Conservation (phyloP, 2,888 invertebrate genomes). For the Erannis defoliaria region DNA sequence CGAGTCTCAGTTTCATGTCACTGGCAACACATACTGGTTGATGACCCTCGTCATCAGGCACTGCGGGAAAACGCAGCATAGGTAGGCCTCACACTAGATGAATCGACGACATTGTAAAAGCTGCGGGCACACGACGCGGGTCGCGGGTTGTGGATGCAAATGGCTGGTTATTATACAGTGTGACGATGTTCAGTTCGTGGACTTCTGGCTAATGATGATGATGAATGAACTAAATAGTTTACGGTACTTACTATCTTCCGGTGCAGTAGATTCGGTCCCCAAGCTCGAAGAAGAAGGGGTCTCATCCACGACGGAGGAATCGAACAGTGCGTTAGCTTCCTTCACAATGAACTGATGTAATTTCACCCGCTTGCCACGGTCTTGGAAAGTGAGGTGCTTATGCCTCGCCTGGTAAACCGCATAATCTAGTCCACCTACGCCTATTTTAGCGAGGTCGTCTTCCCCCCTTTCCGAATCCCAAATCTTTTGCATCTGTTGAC, state of each 20-base stretch:
- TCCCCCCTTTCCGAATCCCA: conserved; percentile 95
- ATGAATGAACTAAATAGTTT: not conserved
- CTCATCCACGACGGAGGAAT: conserved; percentile 80
- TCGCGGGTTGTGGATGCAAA: no score
- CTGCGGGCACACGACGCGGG: no score
- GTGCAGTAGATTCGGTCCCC: conserved; percentile 79
- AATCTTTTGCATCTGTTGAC: conserved; percentile 94
- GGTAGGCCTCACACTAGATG: no score
- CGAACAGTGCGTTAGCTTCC: conserved; percentile 93
- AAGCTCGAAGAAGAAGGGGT: conserved; percentile 80
- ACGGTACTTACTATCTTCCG: conserved; percentile 85
- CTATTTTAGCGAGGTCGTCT: conserved; percentile 89
- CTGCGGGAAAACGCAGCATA: no score
- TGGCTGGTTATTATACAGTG: no score
- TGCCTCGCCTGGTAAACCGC: conserved; percentile 92
- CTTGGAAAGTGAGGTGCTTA: conserved; percentile 93
- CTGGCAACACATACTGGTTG: no score
- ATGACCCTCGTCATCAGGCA: no score
- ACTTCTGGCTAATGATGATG: no score
- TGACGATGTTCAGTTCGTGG: no score
- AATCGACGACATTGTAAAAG: no score
- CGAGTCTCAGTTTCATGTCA: no score
- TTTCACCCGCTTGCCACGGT: conserved; percentile 93
- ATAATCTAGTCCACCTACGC: conserved; percentile 88
- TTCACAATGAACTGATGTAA: conserved; percentile 95